phyloP scores from a whole-genome alignment of 1,140 invertebrate species.

The Drosophila busckii region DNA sequence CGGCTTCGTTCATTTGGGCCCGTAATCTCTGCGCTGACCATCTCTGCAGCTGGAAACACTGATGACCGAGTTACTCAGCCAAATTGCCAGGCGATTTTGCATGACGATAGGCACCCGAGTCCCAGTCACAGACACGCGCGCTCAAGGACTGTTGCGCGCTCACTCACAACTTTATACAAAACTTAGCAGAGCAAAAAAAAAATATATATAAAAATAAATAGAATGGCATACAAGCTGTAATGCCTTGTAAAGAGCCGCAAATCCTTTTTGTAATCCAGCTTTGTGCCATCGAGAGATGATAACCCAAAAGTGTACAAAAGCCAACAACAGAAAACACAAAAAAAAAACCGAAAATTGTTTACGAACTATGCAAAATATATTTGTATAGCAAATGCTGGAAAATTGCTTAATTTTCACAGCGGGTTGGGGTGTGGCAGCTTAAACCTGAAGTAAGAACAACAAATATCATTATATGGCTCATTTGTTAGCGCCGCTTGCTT shows the following conservation, averaged over 20 bases:
- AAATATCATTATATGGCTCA: constrained; percentile 70
- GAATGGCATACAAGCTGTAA: constrained; percentile 36
- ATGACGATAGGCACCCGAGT: constrained; percentile 34
- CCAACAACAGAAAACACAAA: constrained; percentile 35
- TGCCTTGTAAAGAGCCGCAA: constrained; percentile 52
- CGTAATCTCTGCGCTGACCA: constrained; percentile 39
- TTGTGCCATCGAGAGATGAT: constrained; percentile 53
- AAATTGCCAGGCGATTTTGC: constrained; percentile 50
- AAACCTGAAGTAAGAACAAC: background rate
- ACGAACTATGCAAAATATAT: constrained; percentile 55
- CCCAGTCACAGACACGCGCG: background rate
- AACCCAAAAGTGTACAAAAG: constrained; percentile 73
- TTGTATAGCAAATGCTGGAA: constrained; percentile 35
- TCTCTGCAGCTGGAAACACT: too few relatives aligned
- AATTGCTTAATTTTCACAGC: constrained; percentile 46
- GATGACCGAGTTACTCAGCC: constrained; percentile 44
- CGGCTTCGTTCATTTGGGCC: too few relatives aligned
- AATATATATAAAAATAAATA: constrained; percentile 1
- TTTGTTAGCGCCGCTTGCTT: constrained; percentile 69
- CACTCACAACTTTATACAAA: constrained; percentile 25
- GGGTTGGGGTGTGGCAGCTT: too few relatives aligned
- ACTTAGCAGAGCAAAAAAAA: constrained; percentile 22
- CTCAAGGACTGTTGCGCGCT: constrained; percentile 3
- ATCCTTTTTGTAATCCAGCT: constrained; percentile 69
- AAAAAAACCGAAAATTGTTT: constrained; percentile 45